Base-by-base conservation (phyloP, 2,888 invertebrate species). In the Drosophila pegasa region DNA sequence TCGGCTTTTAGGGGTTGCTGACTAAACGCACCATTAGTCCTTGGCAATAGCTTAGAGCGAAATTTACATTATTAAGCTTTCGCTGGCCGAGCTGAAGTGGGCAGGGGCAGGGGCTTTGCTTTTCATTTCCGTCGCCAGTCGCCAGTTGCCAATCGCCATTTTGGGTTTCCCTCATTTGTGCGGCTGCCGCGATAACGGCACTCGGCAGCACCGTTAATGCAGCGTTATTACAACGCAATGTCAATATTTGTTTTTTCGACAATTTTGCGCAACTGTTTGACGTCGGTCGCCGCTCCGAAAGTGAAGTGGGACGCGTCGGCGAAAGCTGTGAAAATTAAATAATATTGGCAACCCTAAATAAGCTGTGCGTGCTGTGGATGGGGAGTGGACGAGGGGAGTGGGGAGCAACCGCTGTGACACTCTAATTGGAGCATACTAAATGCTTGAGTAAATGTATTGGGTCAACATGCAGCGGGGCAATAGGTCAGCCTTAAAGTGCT, bases 61-160 rank as follows among this genome's bases (percentile, higher is more conserved):
- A 89, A 85, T 89, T 89, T 88, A 88, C 89, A 89, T 88, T 88
- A 88, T 88, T 88, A 88, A 88, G 85, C 88, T 83, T 69, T 73
- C 55, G 75, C 59, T 51, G 48, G 31, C 58, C 50, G 51, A 50
- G 59, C 61, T 18, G 50, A 60, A 55, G 31, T 48, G 54, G 57
- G 57, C 60, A 56, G 62, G 37, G 47, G 40, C 4, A 18, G 47
- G 40, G 29, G 47, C 63, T 66, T 69, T 73, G 72, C 71, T 60
- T 78, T 73, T 77, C 75, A 81, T 78, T 83, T 88, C 82, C 81
- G 77, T 66, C 56, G 55, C 20, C 56, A 16, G 74, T 51, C 71
- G 75, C 47, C 31, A 31, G 75, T 67, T 52, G 56, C 27, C 55
- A 18, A 66, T 50, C 73, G 77, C 72, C 80, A 76, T 80, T 75